These are phyloP conservation scores for Myopa testacea DNA, from an alignment of 2,888 invertebrate genomes.

Conservation along the genomic window DNA sequence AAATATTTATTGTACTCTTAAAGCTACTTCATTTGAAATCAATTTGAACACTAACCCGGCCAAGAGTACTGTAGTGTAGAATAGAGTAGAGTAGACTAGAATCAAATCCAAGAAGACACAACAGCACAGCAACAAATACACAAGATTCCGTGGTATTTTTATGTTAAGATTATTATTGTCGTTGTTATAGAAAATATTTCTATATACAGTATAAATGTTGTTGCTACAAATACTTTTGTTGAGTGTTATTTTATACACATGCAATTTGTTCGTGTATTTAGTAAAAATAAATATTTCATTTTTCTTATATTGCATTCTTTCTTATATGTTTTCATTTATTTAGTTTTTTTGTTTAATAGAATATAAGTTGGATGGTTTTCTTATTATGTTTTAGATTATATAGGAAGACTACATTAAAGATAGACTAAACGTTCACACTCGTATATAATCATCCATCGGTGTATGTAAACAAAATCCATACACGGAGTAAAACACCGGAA, in stretches of 20 bases:
- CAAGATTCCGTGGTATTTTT: neutral
- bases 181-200: slow-evolving; percentile 27
- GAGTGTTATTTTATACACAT: neutral
- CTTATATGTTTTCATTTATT: neutral
- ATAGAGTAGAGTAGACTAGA: neutral
- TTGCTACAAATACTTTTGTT: neutral
- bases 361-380: too few species aligned
- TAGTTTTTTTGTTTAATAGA: neutral
- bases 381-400: too few species aligned
- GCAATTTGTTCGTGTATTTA: neutral
- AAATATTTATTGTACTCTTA: slow-evolving; percentile 20
- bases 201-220: neutral
- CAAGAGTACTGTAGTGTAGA: neutral
- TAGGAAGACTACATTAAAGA: too few species aligned
- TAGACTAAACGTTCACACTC: too few species aligned
- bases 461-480: too few species aligned
- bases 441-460: too few species aligned
- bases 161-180: slow-evolving; percentile 12
- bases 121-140: neutral
- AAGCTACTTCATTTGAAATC: slow-evolving; percentile 32
- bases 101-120: neutral
- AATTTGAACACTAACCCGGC: slow-evolving; percentile 3
- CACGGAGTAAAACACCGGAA: too few species aligned
- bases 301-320: neutral
- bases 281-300: too few species aligned